These are phyloP conservation scores for Saturnia pavonia DNA, from an alignment of 2,888 invertebrate species.

Conservation along the genomic window DNA sequence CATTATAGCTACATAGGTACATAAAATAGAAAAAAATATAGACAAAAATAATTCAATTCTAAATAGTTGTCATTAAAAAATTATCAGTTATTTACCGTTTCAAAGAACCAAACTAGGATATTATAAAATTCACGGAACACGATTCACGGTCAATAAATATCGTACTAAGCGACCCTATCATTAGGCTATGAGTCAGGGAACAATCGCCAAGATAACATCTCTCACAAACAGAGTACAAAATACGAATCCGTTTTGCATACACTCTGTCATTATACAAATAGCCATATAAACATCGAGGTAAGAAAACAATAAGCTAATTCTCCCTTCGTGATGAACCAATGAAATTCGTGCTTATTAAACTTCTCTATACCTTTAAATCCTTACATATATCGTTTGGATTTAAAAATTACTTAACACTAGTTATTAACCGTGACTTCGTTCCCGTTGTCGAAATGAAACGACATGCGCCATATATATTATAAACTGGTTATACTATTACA, in stretches of 20 bases:
- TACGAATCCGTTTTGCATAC: conserved; percentile 34
- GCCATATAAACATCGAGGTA: conserved; percentile 4
- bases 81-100: conserved; percentile 42
- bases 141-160: conserved; percentile 55
- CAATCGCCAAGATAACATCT: conserved; percentile 45
- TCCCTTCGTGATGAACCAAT: neutral
- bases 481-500: too few species aligned
- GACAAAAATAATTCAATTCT: conserved; percentile 9
- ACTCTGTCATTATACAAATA: conserved; percentile 44
- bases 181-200: conserved; percentile 60
- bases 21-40: neutral
- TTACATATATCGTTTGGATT: neutral
- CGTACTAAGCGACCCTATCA: conserved; percentile 57
- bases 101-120: conserved; percentile 45
- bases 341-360: neutral
- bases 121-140: conserved; percentile 59
- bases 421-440: too few species aligned
- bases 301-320: neutral
- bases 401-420: neutral
- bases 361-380: neutral
- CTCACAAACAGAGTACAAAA: conserved; percentile 30
- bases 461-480: too few species aligned
- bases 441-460: too few species aligned
- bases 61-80: conserved; percentile 36
- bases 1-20: too few species aligned